Evolutionary conservation across 2,113 vertebrate species (phyloP).

Genomic region (Hemicordylus capensis): DNA sequence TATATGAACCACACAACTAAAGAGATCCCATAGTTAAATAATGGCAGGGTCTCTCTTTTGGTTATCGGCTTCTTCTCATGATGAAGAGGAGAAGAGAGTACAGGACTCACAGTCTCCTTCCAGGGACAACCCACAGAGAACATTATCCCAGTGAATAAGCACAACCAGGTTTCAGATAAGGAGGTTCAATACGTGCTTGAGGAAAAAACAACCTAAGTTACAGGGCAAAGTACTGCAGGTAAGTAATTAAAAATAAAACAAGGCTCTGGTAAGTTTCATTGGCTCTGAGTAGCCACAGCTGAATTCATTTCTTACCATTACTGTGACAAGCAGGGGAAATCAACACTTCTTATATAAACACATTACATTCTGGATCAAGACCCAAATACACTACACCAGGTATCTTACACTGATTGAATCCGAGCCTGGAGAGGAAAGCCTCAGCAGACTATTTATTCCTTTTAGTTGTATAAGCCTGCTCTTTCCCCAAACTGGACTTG

Average conservation of each 20-base stretch:
- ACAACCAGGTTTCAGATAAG: background rate
- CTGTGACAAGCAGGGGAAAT: background rate
- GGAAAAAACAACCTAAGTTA: background rate
- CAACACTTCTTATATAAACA: accelerated
- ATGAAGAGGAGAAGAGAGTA: background rate
- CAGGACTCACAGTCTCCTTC: background rate
- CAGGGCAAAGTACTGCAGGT: background rate
- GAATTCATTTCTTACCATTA: background rate
- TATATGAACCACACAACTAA: background rate
- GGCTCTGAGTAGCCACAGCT: background rate
- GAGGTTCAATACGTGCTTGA: background rate
- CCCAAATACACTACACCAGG: background rate
- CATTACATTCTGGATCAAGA: background rate
- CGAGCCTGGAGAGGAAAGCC: background rate
- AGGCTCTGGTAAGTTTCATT: background rate
- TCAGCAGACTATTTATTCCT: background rate
- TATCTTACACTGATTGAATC: background rate
- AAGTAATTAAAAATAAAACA: background rate
- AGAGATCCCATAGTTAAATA: background rate
- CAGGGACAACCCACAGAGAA: background rate
- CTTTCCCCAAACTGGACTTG: background rate
- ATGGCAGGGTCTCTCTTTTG: background rate
- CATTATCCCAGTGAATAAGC: too few relatives aligned
- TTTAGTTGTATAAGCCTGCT: background rate
- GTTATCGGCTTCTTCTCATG: background rate